Evolutionary conservation across 2,888 invertebrate genomes (phyloP).

Genomic region (Temnothorax rugatulus): DNA sequence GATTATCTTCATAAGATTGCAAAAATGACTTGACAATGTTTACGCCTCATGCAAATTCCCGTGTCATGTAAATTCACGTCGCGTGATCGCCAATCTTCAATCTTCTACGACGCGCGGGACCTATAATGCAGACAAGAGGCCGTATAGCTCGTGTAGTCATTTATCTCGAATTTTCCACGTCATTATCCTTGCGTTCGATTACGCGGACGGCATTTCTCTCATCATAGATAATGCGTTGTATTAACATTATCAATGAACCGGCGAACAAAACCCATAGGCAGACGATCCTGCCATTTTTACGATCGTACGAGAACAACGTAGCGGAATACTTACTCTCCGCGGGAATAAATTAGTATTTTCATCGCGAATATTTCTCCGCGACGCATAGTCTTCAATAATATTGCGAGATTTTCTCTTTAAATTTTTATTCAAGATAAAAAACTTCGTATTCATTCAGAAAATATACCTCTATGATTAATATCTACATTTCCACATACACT

Average conservation of each 20-base stretch:
- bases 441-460: not conserved
- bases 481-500: not conserved
- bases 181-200: slow-evolving; percentile 54
- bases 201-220: slow-evolving; percentile 42
- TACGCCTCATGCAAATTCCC: slow-evolving; percentile 52
- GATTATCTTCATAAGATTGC: slow-evolving; percentile 25
- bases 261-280: not conserved
- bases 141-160: slow-evolving; percentile 47
- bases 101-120: slow-evolving; percentile 47
- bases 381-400: not conserved
- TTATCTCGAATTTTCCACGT: slow-evolving; percentile 56
- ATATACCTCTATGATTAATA: not conserved
- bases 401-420: not conserved
- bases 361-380: not conserved
- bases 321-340: not conserved
- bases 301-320: not conserved
- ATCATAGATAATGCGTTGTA: slow-evolving; percentile 37
- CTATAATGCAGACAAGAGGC: slow-evolving; percentile 52
- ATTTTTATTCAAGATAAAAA: slow-evolving; percentile 1
- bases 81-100: slow-evolving; percentile 57
- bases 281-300: slow-evolving; percentile 8
- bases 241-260: slow-evolving; percentile 48
- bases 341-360: slow-evolving; percentile 25
- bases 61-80: slow-evolving; percentile 51
- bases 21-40: slow-evolving; percentile 54